phyloP scores from a whole-genome alignment of 2,797 vertebrate species.

The Acanthiza pusilla region DNA sequence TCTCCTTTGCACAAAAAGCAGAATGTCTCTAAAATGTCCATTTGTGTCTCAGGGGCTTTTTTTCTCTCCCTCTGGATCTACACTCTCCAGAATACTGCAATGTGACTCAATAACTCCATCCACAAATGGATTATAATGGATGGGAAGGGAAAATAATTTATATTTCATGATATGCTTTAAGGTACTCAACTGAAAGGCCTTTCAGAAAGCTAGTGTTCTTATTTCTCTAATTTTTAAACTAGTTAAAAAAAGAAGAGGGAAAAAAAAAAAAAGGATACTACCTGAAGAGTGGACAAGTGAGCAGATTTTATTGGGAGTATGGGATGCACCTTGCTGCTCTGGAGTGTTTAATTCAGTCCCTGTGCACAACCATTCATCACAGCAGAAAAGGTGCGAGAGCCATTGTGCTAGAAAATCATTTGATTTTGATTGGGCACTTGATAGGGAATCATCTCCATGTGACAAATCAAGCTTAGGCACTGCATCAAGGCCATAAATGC shows the following conservation, averaged over 20 bases:
- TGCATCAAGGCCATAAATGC: neutral
- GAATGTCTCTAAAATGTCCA: neutral
- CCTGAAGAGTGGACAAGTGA: constrained; percentile 3
- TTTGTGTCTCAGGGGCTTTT: neutral
- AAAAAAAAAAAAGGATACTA: neutral
- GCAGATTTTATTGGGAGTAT: neutral
- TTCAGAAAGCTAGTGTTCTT: neutral
- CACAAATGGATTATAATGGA: neutral
- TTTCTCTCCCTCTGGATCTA: neutral
- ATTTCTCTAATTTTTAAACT: neutral
- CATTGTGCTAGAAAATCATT: constrained; percentile 64
- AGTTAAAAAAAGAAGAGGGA: no score
- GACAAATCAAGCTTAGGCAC: constrained; percentile 33
- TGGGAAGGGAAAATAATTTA: neutral
- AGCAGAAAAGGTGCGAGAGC: constrained; percentile 39
- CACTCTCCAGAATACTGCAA: neutral
- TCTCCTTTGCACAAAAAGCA: neutral
- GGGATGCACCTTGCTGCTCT: neutral
- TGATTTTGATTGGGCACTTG: constrained; percentile 60
- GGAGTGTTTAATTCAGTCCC: constrained; percentile 33
- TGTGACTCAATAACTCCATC: neutral
- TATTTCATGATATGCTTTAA: neutral
- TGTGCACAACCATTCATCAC: neutral
- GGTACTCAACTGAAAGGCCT: neutral
- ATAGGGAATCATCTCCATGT: neutral